phyloP scores from a whole-genome alignment of 2,113 vertebrate species.

The Calidris pugnax region DNA sequence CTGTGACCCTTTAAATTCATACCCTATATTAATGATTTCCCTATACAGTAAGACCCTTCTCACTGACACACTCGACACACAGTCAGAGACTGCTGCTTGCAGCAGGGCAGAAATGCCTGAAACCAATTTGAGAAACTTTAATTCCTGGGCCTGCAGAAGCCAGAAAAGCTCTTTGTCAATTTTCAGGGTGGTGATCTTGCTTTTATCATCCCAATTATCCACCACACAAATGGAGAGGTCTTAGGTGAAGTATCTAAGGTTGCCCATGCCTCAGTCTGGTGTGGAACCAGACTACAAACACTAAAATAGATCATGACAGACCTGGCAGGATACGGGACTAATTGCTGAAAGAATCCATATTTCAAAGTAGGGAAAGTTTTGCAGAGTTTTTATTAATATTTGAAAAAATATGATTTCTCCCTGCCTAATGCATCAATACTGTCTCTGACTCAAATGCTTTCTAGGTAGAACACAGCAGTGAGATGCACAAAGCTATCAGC shows the following conservation, averaged over 20 bases:
- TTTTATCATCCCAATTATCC: constrained; percentile 18
- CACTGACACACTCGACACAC: neutral
- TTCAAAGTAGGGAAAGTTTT: neutral
- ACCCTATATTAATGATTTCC: neutral
- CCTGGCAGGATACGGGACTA: neutral
- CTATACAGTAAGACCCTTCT: neutral
- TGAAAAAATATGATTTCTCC: neutral
- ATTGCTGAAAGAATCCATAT: constrained; percentile 16
- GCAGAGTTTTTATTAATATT: neutral
- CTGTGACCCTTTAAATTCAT: neutral
- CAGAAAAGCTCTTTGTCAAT: neutral
- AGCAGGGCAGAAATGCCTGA: neutral
- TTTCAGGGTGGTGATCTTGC: neutral
- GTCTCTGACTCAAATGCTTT: neutral
- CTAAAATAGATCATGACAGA: neutral
- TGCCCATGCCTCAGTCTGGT: neutral
- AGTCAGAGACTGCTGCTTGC: neutral
- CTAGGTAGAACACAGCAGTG: neutral
- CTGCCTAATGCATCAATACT: neutral
- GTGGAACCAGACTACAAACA: neutral
- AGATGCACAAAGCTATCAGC: neutral
- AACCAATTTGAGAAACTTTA: neutral
- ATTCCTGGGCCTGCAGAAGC: neutral
- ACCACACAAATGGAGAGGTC: neutral
- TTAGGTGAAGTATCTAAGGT: neutral